phyloP scores from a whole-genome alignment of 2,113 vertebrate species.

The Setophaga kirtlandii region DNA sequence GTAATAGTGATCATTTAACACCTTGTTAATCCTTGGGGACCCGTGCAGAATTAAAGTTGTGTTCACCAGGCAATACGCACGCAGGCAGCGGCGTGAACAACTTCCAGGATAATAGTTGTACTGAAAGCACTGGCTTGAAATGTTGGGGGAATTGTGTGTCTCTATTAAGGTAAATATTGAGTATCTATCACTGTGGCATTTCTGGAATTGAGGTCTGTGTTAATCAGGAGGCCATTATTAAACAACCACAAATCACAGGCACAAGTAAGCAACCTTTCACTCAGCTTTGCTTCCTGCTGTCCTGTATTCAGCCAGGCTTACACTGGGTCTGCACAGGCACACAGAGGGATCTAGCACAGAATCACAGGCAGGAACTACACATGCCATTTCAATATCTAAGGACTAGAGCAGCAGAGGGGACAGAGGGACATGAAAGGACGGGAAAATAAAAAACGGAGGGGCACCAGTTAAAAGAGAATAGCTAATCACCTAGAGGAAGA shows the following conservation, averaged over 20 bases:
- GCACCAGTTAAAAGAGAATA: slow-evolving; percentile 24
- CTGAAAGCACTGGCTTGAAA: neutral
- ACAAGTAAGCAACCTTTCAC: neutral
- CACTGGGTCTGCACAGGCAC: neutral
- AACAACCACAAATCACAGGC: slow-evolving; percentile 12
- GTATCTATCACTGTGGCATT: slow-evolving; percentile 13
- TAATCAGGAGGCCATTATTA: slow-evolving; percentile 44
- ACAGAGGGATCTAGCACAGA: neutral
- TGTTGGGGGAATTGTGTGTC: neutral
- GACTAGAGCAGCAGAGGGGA: neutral
- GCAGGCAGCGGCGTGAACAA: neutral
- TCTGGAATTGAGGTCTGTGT: slow-evolving; percentile 18
- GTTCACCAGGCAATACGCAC: rapidly evolving
- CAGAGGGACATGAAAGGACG: slow-evolving; percentile 21
- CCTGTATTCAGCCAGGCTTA: neutral
- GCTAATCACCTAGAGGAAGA: neutral
- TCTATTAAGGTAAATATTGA: neutral
- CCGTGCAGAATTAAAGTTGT: neutral
- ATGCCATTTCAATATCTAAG: slow-evolving; percentile 55
- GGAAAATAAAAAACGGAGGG: neutral
- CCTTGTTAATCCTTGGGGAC: neutral
- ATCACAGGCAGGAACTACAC: neutral
- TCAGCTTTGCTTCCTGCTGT: neutral
- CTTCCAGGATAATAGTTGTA: neutral
- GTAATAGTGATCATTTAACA: neutral